Evolutionary conservation across 2,797 vertebrate genomes (phyloP), one percentile per base, ranked within the genome.

Genomic region (Pseudomugil tenellus): DNA sequence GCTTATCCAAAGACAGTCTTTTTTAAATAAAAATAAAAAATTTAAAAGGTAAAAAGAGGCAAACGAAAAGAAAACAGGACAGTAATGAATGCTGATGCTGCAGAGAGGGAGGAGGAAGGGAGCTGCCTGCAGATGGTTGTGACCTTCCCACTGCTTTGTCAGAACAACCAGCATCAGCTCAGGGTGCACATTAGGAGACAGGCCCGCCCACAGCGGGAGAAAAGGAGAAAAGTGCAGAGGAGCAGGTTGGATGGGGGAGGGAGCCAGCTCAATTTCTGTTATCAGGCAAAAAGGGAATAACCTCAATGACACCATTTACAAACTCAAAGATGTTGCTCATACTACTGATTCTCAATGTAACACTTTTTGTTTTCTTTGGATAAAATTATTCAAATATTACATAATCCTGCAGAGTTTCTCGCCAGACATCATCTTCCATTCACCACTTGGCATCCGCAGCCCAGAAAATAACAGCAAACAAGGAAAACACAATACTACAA

Each of bases 81-180:
- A 32, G 54, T 51, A 52, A 49, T 25, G 23, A 58, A 60, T 5
- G 72, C 32, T 31, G 54, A 56, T 59, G 76, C 51, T 29, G 63
- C 63, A 39, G 63, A 60, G 62, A 55, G 66, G 9, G 31, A 67
- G 17, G 29, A 58, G 46, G 25, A 52, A 1, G 7, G 74, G 67
- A 73, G 70, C 56, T 68, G 80, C 52, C 78, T 37, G 77, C 62
- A 69, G 78, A 88, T 48, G 74, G 87, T 56, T 67, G 67, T 90
- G 92, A 94, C 91, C 91, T 92, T 92, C 91, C 77, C 71, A 56
- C 70, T 81, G 89, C 82, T 82, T 68, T 19, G 51, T 81, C 66
- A 77, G 76, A 91, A 64, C 66, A 72, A 80, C 69, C 58, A 80
- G 68, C 83, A 83, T 78, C 77, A 79, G 82, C 83, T 84, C 76